These are phyloP conservation scores for Glaucopsyche alexis DNA, from an alignment of 2,888 invertebrate species.

Conservation along the genomic window DNA sequence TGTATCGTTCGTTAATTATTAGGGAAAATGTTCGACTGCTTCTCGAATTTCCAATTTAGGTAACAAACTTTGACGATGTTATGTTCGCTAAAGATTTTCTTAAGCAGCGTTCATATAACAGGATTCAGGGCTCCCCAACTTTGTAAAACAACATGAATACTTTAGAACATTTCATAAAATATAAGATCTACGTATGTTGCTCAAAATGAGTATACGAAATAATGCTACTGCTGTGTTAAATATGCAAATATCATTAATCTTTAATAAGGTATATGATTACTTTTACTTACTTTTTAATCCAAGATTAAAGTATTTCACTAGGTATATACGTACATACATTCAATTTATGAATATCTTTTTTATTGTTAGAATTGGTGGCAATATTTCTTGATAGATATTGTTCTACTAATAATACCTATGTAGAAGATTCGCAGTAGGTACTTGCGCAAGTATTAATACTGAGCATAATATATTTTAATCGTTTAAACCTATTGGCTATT, in stretches of 20 bases:
- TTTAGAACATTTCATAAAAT: slow-evolving; percentile 37
- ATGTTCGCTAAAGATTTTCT: slow-evolving; percentile 40
- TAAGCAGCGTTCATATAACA: slow-evolving; percentile 22
- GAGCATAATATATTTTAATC: too few relatives aligned
- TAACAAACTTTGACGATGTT: slow-evolving; percentile 55
- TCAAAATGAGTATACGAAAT: background rate
- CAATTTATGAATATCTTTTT: too few relatives aligned
- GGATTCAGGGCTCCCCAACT: background rate
- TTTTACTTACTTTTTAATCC: background rate
- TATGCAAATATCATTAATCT: slow-evolving; percentile 11
- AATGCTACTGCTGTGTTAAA: background rate
- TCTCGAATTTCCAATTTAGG: slow-evolving; percentile 32
- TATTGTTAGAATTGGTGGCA: too few relatives aligned
- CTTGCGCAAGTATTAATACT: too few relatives aligned
- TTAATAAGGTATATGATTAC: background rate
- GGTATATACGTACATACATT: too few relatives aligned
- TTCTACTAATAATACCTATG: too few relatives aligned
- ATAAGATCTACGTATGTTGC: slow-evolving; percentile 7
- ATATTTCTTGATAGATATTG: too few relatives aligned
- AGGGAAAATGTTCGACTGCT: slow-evolving; percentile 27
- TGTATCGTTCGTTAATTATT: slow-evolving; percentile 30
- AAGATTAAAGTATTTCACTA: background rate
- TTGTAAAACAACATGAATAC: slow-evolving; percentile 22
- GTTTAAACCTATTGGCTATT: too few relatives aligned
- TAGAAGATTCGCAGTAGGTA: too few relatives aligned